A percentile compares a stretch with the other conserved stretches of the same genome.
Conservation (phyloP, 1,140 invertebrate genomes). For the Aphelinus atriplicis region DNA sequence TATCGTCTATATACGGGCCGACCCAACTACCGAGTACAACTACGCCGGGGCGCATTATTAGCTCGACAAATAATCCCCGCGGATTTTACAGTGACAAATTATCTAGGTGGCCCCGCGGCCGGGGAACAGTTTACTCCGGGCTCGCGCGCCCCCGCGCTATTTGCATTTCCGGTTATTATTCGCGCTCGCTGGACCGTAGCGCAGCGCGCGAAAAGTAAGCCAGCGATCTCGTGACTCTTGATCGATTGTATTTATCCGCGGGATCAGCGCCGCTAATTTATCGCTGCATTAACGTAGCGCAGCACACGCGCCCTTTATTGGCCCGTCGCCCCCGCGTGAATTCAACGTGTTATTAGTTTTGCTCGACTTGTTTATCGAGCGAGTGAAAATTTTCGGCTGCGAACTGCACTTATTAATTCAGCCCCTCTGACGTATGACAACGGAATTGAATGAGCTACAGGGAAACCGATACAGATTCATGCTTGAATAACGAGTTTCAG, state of each 20-base stretch:
- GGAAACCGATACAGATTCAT: no score
- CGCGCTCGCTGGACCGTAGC: not conserved
- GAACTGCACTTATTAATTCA: no score
- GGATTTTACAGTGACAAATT: conserved; percentile 61
- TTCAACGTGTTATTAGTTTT: no score
- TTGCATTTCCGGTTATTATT: conserved; percentile 41
- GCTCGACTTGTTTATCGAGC: no score
- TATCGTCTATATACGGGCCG: conserved; percentile 36
- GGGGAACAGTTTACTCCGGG: conserved; percentile 55
- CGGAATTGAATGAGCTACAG: no score
- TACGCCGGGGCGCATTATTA: conserved; percentile 53
- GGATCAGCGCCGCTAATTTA: conserved; percentile 18
- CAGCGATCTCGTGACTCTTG: conserved; percentile 6
- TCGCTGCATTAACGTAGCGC: not conserved
- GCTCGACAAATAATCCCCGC: conserved; percentile 59
- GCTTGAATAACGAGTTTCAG: no score
- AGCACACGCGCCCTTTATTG: no score
- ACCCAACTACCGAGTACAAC: no score
- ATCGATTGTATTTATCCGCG: conserved; percentile 29
- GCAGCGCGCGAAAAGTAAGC: not conserved
- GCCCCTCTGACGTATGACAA: no score
- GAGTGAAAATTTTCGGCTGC: no score
- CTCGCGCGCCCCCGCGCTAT: conserved; percentile 47
- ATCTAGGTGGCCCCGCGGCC: conserved; percentile 45
- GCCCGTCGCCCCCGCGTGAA: no score